These are phyloP conservation scores for Chrysolophus pictus DNA, from an alignment of 2,797 vertebrate genomes.

Conservation along the genomic window DNA sequence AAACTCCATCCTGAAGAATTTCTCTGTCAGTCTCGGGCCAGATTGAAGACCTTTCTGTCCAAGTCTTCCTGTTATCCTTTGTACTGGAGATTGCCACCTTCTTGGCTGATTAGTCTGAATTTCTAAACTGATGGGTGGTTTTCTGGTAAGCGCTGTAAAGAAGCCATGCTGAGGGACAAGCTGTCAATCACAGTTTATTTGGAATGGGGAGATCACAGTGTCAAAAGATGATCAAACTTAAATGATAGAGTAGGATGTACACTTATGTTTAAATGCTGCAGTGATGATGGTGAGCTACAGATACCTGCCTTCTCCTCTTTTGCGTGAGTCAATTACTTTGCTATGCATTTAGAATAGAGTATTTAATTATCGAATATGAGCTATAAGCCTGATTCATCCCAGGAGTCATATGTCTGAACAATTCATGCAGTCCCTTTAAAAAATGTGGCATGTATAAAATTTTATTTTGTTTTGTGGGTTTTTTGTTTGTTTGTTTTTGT, in stretches of 20 bases:
- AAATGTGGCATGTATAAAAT: not conserved
- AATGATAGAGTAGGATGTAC: not conserved
- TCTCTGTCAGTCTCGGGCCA: not conserved
- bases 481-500: too few relatives aligned
- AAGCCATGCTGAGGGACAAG: not conserved
- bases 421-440: not conserved
- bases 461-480: not conserved
- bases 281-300: not conserved
- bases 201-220: not conserved
- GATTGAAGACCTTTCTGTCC: not conserved
- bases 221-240: not conserved
- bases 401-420: not conserved
- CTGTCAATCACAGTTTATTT: not conserved
- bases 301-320: not conserved
- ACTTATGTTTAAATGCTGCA: not conserved
- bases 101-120: not conserved
- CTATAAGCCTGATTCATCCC: not conserved
- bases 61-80: not conserved
- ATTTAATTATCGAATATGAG: not conserved
- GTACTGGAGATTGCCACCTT: not conserved
- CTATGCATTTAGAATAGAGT: not conserved
- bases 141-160: not conserved
- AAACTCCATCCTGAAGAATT: not conserved
- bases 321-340: not conserved
- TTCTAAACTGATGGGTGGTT: fast-evolving